Base-by-base conservation (phyloP, 2,113 vertebrate species). In the Sceloporus undulatus region DNA sequence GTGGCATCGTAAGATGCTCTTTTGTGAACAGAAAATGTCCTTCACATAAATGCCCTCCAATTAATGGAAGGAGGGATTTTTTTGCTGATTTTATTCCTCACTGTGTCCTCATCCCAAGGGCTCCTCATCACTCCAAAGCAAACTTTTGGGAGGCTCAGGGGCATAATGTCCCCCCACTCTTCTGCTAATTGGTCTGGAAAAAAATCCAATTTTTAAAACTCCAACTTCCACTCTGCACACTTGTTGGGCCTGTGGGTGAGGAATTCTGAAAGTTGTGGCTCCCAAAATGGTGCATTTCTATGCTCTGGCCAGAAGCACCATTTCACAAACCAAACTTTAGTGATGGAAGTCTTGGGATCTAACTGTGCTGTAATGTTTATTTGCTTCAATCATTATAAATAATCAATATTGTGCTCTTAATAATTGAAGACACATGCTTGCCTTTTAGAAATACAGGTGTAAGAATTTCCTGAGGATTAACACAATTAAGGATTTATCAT, bases 351-450 rank as follows among this genome's bases (percentile, higher is more conserved):
- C n/a, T 38, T 74, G 71, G 73, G 27, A 71, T 71, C 68, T 10
- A 71, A 14, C 14, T 29, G 10, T 59, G 16, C 40, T 21, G 16
- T 16, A 1, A 3, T 40, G 5, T 40, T 75, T 75, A 10, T 25
- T 79, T 29, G 16, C 62, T 80, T 2, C 27, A 48, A 70, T 84
- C 34, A 89, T 85, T 90, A 10, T 23, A 88, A 85, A 89, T 90
- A 77, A 86, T 92, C 90, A n/a, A 9, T 10, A 38, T 74, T 54
- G 6, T 34, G 2, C 68, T 84, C 75, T 75, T 62, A 27, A 27
- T 91, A 84, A 40, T 18, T 86, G 70, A 90, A 84, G 1, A 34
- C 1, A 76, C 42, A 70, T 9, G 23, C 0, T 59, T 90, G 29
- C 14, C 86, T 0, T 8, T 82, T 75, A 65, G 7, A 90, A 89